Conservation (phyloP, 1,140 invertebrate species). For the Euborellia annulipes region DNA sequence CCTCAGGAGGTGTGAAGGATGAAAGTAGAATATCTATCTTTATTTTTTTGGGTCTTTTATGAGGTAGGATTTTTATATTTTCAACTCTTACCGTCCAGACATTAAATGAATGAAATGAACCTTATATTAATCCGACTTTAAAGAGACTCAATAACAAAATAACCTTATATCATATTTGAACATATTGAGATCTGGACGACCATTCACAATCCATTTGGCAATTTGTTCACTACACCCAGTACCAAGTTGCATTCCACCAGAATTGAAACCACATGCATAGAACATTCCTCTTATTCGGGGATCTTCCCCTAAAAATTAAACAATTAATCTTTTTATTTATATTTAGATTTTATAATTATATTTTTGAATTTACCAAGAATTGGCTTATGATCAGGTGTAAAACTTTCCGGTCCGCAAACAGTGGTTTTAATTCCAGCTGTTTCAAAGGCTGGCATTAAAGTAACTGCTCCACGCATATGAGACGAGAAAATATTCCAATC, state of each 20-base stretch:
- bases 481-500: slow-evolving; percentile 69
- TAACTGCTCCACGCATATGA: slow-evolving; percentile 53
- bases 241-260: slow-evolving; percentile 77
- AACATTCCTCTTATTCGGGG: slow-evolving; percentile 45
- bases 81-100: no score
- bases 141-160: slow-evolving; percentile 19
- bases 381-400: slow-evolving; percentile 81
- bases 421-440: slow-evolving; percentile 67
- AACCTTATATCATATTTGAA: slow-evolving; percentile 65
- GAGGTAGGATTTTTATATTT: no score
- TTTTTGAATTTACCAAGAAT: slow-evolving; percentile 39
- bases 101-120: not conserved
- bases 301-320: slow-evolving; percentile 30
- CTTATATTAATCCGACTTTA: not conserved
- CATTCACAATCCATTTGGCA: slow-evolving; percentile 66
- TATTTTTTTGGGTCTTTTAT: no score
- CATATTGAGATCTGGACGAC: slow-evolving; percentile 69
- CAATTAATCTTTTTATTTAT: not conserved
- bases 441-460: slow-evolving; percentile 53
- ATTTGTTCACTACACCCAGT: slow-evolving; percentile 71
- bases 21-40: no score
- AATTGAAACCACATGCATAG: slow-evolving; percentile 77
- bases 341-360: not conserved
- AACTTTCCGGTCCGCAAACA: slow-evolving; percentile 70
- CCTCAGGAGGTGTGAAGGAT: no score